phyloP scores from a whole-genome alignment of 2,797 vertebrate genomes.

The Mormyrus hasselquistii region DNA sequence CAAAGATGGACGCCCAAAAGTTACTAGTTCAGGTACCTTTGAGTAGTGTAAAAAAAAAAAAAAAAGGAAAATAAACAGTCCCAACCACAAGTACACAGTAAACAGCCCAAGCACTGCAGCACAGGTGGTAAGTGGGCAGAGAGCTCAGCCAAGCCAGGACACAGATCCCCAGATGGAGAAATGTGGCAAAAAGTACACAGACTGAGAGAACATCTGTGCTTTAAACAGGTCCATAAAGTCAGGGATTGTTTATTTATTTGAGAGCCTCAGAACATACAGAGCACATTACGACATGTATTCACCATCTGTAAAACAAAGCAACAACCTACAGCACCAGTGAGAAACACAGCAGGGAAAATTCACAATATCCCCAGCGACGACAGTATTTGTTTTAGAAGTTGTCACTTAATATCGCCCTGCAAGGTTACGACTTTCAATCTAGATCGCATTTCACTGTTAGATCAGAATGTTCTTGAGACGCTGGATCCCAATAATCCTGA shows the following conservation, averaged over 20 bases:
- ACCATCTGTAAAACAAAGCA: neutral
- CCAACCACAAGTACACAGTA: neutral
- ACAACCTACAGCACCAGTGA: neutral
- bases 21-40: neutral
- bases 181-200: neutral
- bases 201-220: constrained; percentile 18
- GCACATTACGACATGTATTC: neutral
- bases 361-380: neutral
- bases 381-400: neutral
- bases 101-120: neutral
- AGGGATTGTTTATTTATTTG: constrained; percentile 40
- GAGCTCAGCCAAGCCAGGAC: neutral
- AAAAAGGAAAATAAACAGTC: neutral
- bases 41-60: neutral
- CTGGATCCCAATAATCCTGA: neutral
- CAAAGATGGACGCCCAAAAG: neutral
- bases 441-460: neutral
- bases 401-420: neutral
- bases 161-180: neutral
- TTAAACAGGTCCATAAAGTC: constrained; percentile 36
- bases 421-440: neutral
- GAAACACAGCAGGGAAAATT: neutral
- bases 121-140: neutral
- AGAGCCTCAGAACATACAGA: constrained; percentile 33
- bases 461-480: neutral